Base-by-base conservation (phyloP, 1,140 invertebrate genomes). In the Drosophila truncata region DNA sequence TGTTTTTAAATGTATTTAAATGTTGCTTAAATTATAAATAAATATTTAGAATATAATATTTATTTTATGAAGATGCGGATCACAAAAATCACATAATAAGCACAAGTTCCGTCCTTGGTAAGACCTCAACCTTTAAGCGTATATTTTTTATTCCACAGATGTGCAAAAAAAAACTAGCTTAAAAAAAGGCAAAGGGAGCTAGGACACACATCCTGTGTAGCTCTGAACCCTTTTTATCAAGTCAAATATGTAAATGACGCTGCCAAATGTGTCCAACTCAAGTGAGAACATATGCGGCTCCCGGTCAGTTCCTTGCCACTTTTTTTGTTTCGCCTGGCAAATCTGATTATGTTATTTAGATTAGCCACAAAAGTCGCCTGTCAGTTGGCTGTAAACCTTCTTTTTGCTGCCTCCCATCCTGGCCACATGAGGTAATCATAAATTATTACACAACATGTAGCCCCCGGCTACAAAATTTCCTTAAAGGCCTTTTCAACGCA, bases 311-410 rank as follows among this genome's bases (percentile, higher is more conserved):
- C 20, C 41, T 44, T 67, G 23, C 33, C 58, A 44, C 39, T 69
- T 55, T 54, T 29, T 80, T 74, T 80, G 44, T 62, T 67, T 57
- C 37, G 61, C 58, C 58, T 37, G 44, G 67, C 52, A 82, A 78
- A 82, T 63, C 74, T 67, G 80, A 82, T 78, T 82, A 82, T 78
- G 74, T 73, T 82, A 82, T 82, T 82, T 66, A 82, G 80, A 82
- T 82, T 82, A 82, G 74, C 74, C 69, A 52, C 74, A 73, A 37
- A 60, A 72, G 52, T 60, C 80, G 61, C 52, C 54, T 73, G 73
- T 67, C 80, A 82, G 50, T 69, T 57, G 52, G 27, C 58, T 46
- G 62, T 63, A 65, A 64, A 25, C 71, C 63, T 63, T 64, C 63
- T 63, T 64, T 70, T 63, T 63, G 27, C 23, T 27, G 14, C 27